Evolutionary conservation across 1,140 invertebrate species (phyloP).

Genomic region (Lysiphlebus fabarum): DNA sequence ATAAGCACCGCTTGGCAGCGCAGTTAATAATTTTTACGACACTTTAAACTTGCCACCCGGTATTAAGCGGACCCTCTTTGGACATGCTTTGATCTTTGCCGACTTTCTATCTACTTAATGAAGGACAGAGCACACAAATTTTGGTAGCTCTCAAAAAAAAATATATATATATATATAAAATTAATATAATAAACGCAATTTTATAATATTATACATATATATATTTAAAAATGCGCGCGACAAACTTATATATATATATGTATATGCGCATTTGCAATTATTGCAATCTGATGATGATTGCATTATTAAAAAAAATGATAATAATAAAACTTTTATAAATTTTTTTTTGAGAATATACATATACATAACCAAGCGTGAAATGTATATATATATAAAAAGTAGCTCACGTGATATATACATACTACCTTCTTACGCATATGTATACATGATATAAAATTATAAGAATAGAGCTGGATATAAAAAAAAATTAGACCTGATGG

Average conservation of each 20-base stretch:
- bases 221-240: too few species aligned
- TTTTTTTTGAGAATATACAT: too few species aligned
- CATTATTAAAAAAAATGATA: too few species aligned
- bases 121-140: slow-evolving; percentile 24
- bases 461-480: slow-evolving; percentile 1
- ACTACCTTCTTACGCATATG: slow-evolving; percentile 42
- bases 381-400: too few species aligned
- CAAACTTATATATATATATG: too few species aligned
- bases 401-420: not conserved
- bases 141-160: not conserved
- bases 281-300: too few species aligned
- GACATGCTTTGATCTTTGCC: slow-evolving; percentile 49
- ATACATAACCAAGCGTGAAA: too few species aligned
- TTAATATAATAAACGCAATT: too few species aligned
- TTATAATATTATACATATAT: too few species aligned
- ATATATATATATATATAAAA: too few species aligned
- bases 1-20: slow-evolving; percentile 40
- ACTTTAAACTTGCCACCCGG: slow-evolving; percentile 51
- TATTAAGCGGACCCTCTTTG: slow-evolving; percentile 50
- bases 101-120: slow-evolving; percentile 43
- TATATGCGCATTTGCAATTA: too few species aligned
- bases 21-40: slow-evolving; percentile 51
- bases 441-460: slow-evolving; percentile 15
- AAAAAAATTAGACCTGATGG: slow-evolving; percentile 9
- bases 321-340: too few species aligned